A percentile compares a stretch with the other conserved stretches of the same genome.
phyloP scores from a whole-genome alignment of 2,113 vertebrate species.

The Hiodon tergisus region DNA sequence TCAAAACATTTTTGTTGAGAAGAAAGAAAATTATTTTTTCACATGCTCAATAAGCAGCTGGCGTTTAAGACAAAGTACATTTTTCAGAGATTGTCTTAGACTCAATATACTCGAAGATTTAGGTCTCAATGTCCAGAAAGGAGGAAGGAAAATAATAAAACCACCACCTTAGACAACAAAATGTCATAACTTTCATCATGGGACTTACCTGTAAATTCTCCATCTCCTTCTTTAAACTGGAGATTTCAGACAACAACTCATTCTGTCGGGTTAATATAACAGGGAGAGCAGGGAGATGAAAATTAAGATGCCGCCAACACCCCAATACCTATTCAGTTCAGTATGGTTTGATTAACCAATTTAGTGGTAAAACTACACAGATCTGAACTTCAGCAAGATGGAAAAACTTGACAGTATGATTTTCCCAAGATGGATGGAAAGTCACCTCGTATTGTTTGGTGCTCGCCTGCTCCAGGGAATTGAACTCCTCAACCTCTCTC shows the following conservation, averaged over 20 bases:
- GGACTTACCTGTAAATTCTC: constrained; percentile 74
- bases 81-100: too few species aligned
- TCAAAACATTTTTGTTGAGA: too few species aligned
- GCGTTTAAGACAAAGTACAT: too few species aligned
- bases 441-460: constrained; percentile 75
- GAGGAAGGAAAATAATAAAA: not conserved
- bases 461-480: constrained; percentile 70
- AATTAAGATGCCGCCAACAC: constrained; percentile 43
- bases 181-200: not conserved
- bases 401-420: not conserved
- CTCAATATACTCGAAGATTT: too few species aligned
- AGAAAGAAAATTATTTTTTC: not conserved
- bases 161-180: not conserved
- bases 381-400: not conserved
- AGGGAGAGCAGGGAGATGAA: constrained; percentile 40
- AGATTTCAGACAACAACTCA: constrained; percentile 73
- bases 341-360: not conserved
- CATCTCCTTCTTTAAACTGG: constrained; percentile 61
- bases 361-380: not conserved
- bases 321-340: not conserved
- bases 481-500: constrained; percentile 74
- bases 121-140: too few species aligned
- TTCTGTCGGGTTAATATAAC: constrained; percentile 62
- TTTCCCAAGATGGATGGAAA: not conserved
- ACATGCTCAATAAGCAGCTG: too few species aligned